phyloP scores from a whole-genome alignment of 2,113 vertebrate species.

The Oreamnos americanus region DNA sequence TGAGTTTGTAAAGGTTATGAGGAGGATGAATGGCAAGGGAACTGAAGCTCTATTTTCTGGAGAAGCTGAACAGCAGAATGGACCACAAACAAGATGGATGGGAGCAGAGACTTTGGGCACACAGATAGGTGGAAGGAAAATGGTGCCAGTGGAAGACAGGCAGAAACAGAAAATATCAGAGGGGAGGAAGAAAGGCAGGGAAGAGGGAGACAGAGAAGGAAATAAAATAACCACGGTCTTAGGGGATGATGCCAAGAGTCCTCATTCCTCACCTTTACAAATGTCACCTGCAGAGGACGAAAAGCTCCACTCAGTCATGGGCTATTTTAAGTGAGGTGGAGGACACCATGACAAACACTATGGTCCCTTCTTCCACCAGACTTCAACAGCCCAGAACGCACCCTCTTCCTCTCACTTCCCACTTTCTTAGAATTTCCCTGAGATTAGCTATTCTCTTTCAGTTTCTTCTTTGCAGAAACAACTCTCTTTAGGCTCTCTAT shows the following conservation, averaged over 20 bases:
- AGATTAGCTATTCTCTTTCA: neutral
- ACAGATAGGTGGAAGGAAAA: neutral
- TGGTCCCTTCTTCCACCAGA: neutral
- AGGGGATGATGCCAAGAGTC: neutral
- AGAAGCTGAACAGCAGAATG: neutral
- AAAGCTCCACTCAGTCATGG: neutral
- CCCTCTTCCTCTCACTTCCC: neutral
- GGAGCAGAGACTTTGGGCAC: too few species aligned
- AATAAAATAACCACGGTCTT: neutral
- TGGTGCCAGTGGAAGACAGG: neutral
- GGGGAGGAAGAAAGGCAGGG: neutral
- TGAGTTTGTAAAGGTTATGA: neutral
- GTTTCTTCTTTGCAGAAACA: neutral
- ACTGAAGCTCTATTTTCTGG: neutral
- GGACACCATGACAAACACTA: neutral
- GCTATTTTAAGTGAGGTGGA: neutral
- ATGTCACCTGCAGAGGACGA: neutral
- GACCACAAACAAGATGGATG: neutral
- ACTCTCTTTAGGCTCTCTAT: neutral
- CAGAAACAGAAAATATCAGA: neutral
- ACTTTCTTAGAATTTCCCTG: neutral
- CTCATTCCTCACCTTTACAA: neutral
- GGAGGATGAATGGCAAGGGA: neutral
- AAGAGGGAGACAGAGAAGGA: neutral
- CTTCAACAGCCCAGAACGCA: neutral